A percentile compares a stretch with the other conserved stretches of the same genome.
phyloP scores from a whole-genome alignment of 2,113 vertebrate species.

The Hystrix brachyura region DNA sequence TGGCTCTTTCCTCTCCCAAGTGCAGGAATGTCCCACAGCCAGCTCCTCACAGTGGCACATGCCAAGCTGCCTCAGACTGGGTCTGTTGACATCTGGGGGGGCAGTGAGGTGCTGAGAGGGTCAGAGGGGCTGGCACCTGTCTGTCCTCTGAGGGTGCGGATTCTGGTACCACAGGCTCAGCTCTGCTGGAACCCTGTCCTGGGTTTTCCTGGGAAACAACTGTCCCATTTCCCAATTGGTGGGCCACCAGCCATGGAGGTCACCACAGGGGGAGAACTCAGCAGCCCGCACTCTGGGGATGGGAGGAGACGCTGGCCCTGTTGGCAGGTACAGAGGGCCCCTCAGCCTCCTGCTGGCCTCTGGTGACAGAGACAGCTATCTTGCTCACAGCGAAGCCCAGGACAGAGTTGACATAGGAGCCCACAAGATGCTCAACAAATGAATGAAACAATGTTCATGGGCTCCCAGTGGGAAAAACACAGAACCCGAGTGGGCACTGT shows the following conservation, averaged over 20 bases:
- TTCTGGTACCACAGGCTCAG: background rate
- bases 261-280: background rate
- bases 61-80: background rate
- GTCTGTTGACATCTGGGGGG: background rate
- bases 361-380: background rate
- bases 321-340: background rate
- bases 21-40: too few relatives aligned
- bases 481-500: background rate
- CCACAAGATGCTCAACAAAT: background rate
- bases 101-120: fast-evolving
- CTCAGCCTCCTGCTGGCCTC: background rate
- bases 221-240: background rate
- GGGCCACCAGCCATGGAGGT: background rate
- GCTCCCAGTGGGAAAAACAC: background rate
- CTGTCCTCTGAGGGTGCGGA: fast-evolving
- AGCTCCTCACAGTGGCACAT: background rate
- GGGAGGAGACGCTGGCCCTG: background rate
- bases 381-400: background rate
- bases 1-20: background rate
- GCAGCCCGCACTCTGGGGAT: background rate
- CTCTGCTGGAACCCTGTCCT: background rate
- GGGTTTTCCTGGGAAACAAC: background rate
- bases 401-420: background rate
- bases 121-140: fast-evolving
- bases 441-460: fast-evolving